phyloP scores from a whole-genome alignment of 2,797 vertebrate genomes.

The Smutsia temminckii region DNA sequence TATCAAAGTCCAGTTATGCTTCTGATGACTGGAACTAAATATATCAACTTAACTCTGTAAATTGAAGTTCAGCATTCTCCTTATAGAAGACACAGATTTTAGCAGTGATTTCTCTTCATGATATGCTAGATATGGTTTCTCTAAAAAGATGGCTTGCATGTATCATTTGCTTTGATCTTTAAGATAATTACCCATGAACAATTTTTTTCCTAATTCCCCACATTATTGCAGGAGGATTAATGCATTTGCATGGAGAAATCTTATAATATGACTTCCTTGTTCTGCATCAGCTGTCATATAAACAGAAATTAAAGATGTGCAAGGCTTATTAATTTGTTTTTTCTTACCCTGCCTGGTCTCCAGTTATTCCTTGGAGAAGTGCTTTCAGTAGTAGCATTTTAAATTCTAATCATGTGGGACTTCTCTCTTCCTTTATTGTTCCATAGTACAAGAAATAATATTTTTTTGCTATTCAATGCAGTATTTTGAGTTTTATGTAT shows the following conservation, averaged over 20 bases:
- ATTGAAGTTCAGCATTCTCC: constrained; percentile 6
- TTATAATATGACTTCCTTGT: constrained; percentile 33
- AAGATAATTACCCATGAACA: constrained; percentile 14
- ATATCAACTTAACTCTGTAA: neutral
- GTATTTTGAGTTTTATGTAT: neutral
- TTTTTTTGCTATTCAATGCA: neutral
- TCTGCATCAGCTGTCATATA: neutral
- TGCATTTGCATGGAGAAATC: constrained; percentile 17
- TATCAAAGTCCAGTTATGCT: neutral
- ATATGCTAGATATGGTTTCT: neutral
- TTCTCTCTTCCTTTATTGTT: constrained; percentile 24
- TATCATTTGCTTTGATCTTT: constrained; percentile 46
- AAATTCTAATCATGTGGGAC: neutral
- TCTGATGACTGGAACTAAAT: neutral
- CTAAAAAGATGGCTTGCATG: neutral
- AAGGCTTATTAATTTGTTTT: constrained; percentile 43
- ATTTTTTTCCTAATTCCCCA: neutral
- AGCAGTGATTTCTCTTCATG: neutral
- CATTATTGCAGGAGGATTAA: constrained; percentile 14
- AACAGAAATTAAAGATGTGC: constrained; percentile 57
- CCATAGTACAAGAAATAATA: neutral
- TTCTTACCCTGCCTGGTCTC: neutral
- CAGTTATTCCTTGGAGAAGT: constrained; percentile 59
- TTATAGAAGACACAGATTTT: neutral
- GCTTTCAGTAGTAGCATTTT: constrained; percentile 55